Conservation (phyloP, 2,113 vertebrate genomes). For the Lophochroa leadbeateri region DNA sequence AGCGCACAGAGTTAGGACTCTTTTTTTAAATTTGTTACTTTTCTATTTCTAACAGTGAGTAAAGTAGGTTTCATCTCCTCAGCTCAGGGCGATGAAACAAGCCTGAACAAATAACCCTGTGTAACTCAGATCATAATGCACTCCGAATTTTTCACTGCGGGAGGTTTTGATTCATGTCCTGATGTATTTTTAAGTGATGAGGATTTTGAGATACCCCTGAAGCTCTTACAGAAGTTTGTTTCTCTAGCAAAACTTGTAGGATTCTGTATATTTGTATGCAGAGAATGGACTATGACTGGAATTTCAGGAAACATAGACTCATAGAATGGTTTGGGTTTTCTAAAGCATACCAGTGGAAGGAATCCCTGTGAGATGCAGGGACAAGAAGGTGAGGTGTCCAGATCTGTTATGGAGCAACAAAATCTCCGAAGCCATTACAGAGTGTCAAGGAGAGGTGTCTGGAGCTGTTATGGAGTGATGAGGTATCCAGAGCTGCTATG, state of each 20-base stretch:
- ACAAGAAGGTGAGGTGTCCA: not conserved
- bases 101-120: not conserved
- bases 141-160: not conserved
- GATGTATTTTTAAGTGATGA: not conserved
- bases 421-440: not conserved
- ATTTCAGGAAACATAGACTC: not conserved
- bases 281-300: slow-evolving; percentile 44
- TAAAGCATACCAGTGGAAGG: not conserved
- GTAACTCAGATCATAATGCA: not conserved
- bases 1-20: too few relatives aligned
- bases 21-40: not conserved
- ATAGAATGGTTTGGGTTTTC: not conserved
- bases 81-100: not conserved
- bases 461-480: not conserved
- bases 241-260: not conserved
- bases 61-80: not conserved
- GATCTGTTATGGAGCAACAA: not conserved
- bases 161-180: not conserved
- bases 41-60: not conserved
- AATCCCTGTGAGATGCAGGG: not conserved
- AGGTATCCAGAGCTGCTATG: not conserved
- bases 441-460: not conserved
- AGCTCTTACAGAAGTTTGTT: not conserved
- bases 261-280: not conserved
- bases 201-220: not conserved